Percentiles rank a stretch among this genome's conserved stretches.
phyloP scores from a whole-genome alignment of 2,113 vertebrate genomes.

The Erythrolamprus reginae region DNA sequence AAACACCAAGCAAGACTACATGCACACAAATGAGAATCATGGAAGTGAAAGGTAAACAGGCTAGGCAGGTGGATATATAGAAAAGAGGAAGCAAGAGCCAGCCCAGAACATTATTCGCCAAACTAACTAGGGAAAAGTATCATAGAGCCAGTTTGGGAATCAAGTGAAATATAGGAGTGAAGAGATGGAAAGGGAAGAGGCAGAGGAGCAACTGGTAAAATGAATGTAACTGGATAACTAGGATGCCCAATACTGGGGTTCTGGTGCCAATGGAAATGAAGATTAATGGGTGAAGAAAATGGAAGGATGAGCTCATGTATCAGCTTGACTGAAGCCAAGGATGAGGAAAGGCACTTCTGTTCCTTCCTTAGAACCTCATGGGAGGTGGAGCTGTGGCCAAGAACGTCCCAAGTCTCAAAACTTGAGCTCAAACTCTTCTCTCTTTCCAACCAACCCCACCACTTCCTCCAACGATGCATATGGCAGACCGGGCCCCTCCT shows the following conservation, averaged over 20 bases:
- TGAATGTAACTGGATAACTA: neutral
- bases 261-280: too few species aligned
- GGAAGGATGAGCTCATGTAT: neutral
- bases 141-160: neutral
- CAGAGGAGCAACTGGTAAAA: neutral
- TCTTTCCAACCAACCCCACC: neutral
- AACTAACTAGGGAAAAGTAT: neutral
- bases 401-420: neutral
- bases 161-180: neutral
- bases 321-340: neutral
- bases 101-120: neutral
- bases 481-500: neutral
- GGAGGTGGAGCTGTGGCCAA: neutral
- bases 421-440: neutral
- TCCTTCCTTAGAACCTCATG: slow-evolving; percentile 18
- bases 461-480: slow-evolving; percentile 1
- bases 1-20: neutral
- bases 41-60: neutral
- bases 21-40: neutral
- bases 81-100: neutral
- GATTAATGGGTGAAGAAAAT: neutral
- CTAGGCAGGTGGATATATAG: slow-evolving; percentile 3
- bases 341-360: neutral
- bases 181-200: neutral
- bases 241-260: neutral